These are phyloP conservation scores for Megaustenia siamemsis DNA, from an alignment of 2,888 invertebrate species.

Conservation along the genomic window DNA sequence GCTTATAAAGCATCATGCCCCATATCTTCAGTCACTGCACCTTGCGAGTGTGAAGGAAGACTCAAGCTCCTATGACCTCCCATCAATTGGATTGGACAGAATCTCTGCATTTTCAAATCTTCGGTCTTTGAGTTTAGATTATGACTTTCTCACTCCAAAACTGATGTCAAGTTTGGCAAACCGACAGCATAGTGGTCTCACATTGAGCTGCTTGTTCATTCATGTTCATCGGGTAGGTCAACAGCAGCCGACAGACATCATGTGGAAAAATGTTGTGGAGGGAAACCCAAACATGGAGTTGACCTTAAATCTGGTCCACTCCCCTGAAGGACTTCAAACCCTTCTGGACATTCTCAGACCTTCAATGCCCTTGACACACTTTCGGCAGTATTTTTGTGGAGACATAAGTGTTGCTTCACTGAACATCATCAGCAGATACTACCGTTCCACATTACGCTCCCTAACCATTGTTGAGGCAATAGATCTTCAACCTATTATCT, in stretches of 20 bases:
- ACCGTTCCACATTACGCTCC: constrained; percentile 82
- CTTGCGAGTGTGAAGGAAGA: constrained; percentile 88
- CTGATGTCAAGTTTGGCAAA: constrained; percentile 69
- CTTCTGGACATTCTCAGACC: constrained; percentile 85
- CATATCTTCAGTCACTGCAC: constrained; percentile 84
- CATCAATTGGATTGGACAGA: constrained; percentile 83
- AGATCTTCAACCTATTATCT: constrained; percentile 62
- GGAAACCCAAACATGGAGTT: constrained; percentile 83
- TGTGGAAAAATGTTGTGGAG: constrained; percentile 84
- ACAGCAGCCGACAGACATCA: constrained; percentile 83
- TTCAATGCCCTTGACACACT: constrained; percentile 87
- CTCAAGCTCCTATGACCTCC: constrained; percentile 85
- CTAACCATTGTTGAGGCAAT: constrained; percentile 85
- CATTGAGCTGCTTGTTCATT: constrained; percentile 83
- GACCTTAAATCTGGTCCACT: constrained; percentile 85
- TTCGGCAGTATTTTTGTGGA: constrained; percentile 88
- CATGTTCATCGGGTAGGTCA: constrained; percentile 86
- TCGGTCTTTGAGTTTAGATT: constrained; percentile 83
- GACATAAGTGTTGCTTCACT: constrained; percentile 83
- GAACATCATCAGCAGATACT: constrained; percentile 81
- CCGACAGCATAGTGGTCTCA: constrained; percentile 62
- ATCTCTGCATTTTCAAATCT: constrained; percentile 84
- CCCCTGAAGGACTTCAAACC: constrained; percentile 84
- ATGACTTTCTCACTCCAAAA: constrained; percentile 77
- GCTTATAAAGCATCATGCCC: constrained; percentile 81